Evolutionary conservation across 2,888 invertebrate species (phyloP).

Genomic region (Meteorus cinctellus): DNA sequence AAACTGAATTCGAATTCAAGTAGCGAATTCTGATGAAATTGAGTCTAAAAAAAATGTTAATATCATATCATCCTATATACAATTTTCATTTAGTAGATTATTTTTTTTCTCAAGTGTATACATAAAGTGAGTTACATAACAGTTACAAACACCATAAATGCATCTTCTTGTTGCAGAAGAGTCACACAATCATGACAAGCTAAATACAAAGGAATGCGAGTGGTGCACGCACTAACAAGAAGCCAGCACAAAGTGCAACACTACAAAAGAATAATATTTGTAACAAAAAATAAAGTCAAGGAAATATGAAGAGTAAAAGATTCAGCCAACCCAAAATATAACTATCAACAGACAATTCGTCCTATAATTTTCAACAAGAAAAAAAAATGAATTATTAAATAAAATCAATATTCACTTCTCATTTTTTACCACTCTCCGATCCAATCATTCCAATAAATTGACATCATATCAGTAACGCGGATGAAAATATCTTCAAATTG

Average conservation of each 20-base stretch:
- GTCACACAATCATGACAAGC: not conserved
- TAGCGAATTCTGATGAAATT: no score
- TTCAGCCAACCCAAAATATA: not conserved
- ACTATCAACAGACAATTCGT: not conserved
- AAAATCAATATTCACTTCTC: not conserved
- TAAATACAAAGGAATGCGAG: conserved; percentile 30
- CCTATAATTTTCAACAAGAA: not conserved
- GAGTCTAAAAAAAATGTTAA: no score
- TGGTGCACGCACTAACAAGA: no score
- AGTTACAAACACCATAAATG: not conserved
- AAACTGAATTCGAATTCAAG: no score
- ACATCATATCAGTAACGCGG: no score
- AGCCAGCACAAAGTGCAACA: not conserved
- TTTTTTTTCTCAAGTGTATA: no score
- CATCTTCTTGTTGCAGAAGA: not conserved
- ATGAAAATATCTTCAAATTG: no score
- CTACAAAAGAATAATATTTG: not conserved
- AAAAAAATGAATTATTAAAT: not conserved
- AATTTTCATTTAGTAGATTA: no score
- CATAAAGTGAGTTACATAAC: no score
- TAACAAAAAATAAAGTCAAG: not conserved
- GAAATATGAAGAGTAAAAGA: not conserved
- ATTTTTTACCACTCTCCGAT: no score
- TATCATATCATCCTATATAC: no score
- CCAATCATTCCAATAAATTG: no score